Conservation (phyloP, 2,113 vertebrate genomes). For the Chamaetylas fuelleborni region DNA sequence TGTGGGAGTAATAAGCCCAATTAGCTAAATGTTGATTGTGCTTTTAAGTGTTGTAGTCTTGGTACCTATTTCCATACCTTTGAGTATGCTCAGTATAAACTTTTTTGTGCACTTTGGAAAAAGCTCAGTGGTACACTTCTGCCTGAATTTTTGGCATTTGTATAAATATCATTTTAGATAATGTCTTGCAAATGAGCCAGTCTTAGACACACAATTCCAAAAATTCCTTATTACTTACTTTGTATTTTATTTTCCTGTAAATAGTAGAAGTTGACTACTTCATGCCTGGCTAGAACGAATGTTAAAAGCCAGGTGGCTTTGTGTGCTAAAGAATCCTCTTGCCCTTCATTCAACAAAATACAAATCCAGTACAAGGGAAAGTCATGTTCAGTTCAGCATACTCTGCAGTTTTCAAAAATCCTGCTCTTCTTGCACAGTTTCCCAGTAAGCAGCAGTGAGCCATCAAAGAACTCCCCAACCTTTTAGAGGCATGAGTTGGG, state of each 20-base stretch:
- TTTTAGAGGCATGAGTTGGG: not conserved
- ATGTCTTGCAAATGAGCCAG: not conserved
- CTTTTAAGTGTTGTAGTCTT: constrained; percentile 13
- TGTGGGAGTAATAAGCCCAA: constrained; percentile 32
- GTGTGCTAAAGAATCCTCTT: not conserved
- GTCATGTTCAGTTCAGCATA: not conserved
- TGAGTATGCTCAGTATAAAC: not conserved
- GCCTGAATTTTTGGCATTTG: not conserved
- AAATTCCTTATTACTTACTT: not conserved
- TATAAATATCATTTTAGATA: not conserved
- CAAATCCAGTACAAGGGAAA: not conserved
- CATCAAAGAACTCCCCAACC: rapidly evolving
- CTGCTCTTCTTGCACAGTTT: not conserved
- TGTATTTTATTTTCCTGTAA: not conserved
- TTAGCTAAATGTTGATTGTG: constrained; percentile 47
- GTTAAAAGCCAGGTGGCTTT: not conserved
- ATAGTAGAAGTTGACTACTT: not conserved
- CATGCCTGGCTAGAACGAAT: not conserved
- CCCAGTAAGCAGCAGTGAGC: not conserved
- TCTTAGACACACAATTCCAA: not conserved
- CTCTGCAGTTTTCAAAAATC: not conserved
- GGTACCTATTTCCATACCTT: constrained; percentile 38
- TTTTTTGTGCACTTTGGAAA: not conserved
- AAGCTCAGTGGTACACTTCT: not conserved
- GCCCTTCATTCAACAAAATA: not conserved